phyloP scores from a whole-genome alignment of 2,888 invertebrate species.

The Orthosia incerta region DNA sequence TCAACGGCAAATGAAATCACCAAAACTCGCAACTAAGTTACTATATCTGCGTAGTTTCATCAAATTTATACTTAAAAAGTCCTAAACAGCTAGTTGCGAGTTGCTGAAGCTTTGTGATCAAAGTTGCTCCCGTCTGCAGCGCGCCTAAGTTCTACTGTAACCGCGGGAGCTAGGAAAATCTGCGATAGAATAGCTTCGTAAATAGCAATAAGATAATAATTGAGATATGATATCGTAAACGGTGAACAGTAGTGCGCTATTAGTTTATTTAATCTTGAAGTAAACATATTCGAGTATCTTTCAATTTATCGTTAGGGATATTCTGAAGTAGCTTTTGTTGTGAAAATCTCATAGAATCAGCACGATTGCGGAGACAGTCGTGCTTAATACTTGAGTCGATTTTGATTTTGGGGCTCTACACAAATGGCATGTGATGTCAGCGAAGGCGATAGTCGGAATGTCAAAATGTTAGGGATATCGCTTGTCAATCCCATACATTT shows the following conservation, averaged over 20 bases:
- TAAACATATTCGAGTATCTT: constrained; percentile 14
- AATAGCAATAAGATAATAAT: constrained; percentile 55
- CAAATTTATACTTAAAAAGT: not conserved
- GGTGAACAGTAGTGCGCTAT: constrained; percentile 48
- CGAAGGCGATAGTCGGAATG: too few relatives aligned
- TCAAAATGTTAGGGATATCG: too few relatives aligned
- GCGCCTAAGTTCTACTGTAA: not conserved
- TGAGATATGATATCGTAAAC: constrained; percentile 55
- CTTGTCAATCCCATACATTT: too few relatives aligned
- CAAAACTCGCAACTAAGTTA: too few relatives aligned
- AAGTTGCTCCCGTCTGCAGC: not conserved
- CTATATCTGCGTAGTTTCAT: too few relatives aligned
- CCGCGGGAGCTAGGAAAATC: constrained; percentile 20
- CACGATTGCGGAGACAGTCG: not conserved
- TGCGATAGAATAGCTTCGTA: constrained; percentile 34
- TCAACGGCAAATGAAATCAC: too few relatives aligned
- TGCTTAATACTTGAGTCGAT: not conserved
- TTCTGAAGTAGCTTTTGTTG: not conserved
- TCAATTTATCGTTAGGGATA: constrained; percentile 33
- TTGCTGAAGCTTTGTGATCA: not conserved
- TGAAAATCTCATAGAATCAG: not conserved
- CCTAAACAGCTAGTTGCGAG: not conserved
- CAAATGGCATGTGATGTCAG: too few relatives aligned
- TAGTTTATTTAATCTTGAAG: constrained; percentile 34
- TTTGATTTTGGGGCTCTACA: not conserved